Evolutionary conservation across 2,797 vertebrate genomes (phyloP).

Genomic region (Lateolabrax maculatus): DNA sequence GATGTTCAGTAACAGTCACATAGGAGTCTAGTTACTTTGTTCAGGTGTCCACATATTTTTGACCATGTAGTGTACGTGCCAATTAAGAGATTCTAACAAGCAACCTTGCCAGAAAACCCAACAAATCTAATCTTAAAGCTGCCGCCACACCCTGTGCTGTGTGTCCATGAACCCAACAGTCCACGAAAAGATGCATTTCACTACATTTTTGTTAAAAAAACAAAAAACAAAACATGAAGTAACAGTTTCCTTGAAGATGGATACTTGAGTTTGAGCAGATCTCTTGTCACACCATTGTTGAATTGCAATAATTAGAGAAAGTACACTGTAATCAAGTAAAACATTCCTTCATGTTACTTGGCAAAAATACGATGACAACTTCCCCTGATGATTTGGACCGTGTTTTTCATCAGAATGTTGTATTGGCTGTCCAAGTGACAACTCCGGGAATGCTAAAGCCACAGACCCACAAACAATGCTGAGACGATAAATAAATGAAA

Average conservation of each 20-base stretch:
- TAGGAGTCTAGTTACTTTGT: no score
- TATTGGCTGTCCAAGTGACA: constrained; percentile 68
- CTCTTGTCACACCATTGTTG: constrained; percentile 3
- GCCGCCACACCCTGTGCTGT: neutral
- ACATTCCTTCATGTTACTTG: constrained; percentile 57
- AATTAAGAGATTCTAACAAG: neutral
- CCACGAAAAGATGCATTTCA: neutral
- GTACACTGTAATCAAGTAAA: constrained; percentile 55
- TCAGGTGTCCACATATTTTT: neutral
- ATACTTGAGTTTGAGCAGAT: neutral
- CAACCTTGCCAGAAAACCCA: neutral
- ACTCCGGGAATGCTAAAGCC: constrained; percentile 69
- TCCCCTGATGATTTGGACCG: constrained; percentile 41
- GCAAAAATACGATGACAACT: constrained; percentile 36
- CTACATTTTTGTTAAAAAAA: no score
- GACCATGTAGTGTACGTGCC: neutral
- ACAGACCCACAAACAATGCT: constrained; percentile 72
- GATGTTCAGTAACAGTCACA: neutral
- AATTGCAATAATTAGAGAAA: constrained; percentile 49
- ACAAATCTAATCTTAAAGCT: neutral
- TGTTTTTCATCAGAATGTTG: constrained; percentile 68
- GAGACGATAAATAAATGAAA: constrained; percentile 71
- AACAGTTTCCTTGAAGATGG: constrained; percentile 32
- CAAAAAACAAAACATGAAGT: constrained; percentile 16
- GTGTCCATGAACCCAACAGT: neutral